These are phyloP conservation scores for Carassius carassius DNA, from an alignment of 2,113 vertebrate species.

Conservation along the genomic window DNA sequence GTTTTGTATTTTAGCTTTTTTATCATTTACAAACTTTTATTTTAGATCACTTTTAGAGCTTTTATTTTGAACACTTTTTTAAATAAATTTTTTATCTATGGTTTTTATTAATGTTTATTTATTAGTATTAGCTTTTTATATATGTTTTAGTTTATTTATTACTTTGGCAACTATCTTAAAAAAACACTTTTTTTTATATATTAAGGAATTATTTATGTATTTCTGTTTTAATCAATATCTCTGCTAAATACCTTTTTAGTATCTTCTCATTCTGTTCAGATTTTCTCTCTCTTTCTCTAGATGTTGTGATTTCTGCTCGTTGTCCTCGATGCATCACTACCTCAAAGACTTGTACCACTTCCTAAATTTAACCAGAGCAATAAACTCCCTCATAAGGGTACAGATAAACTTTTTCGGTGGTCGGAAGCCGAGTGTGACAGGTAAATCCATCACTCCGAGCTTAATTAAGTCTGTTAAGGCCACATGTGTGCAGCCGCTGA, in stretches of 20 bases:
- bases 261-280: background rate
- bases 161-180: too few species aligned
- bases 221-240: too few species aligned
- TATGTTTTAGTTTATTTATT: too few species aligned
- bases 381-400: constrained; percentile 8
- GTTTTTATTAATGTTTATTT: background rate
- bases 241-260: background rate
- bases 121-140: background rate
- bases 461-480: constrained; percentile 10
- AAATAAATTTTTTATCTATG: too few species aligned
- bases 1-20: too few species aligned
- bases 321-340: background rate
- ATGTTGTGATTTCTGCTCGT: background rate
- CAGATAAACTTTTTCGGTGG: constrained; percentile 1
- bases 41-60: too few species aligned
- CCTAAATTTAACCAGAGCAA: constrained; percentile 3
- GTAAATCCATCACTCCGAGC: constrained; percentile 15
- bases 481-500: constrained; percentile 1
- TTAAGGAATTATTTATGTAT: too few species aligned
- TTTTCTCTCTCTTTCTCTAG: background rate
- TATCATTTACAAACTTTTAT: too few species aligned
- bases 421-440: background rate
- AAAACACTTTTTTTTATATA: too few species aligned
- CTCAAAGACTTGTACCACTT: constrained; percentile 8
- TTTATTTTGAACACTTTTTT: too few species aligned